Percentiles rank a stretch among this genome's conserved stretches.
phyloP scores from a whole-genome alignment of 2,797 vertebrate genomes.

The Hyperoplus immaculatus region DNA sequence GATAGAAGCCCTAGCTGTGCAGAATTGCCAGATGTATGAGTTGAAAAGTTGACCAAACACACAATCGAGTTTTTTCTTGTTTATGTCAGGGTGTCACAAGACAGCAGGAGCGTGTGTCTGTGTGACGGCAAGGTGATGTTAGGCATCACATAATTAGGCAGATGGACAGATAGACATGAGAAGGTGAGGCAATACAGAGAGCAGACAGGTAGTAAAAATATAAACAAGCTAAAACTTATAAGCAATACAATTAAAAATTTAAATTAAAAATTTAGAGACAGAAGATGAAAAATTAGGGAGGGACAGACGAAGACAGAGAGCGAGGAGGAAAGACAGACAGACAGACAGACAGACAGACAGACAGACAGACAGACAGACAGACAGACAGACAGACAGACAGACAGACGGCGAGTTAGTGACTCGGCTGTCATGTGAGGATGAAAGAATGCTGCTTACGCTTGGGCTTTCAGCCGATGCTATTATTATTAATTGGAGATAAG shows the following conservation, averaged over 20 bases:
- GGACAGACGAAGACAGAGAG: slow-evolving; percentile 25
- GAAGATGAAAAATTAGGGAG: background rate
- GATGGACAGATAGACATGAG: background rate
- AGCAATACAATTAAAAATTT: background rate
- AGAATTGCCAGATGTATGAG: slow-evolving; percentile 26
- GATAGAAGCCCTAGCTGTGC: slow-evolving; percentile 75
- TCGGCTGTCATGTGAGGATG: slow-evolving; percentile 80
- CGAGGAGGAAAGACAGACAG: slow-evolving; percentile 7
- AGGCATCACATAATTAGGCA: background rate
- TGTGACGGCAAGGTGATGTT: background rate
- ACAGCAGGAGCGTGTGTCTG: background rate
- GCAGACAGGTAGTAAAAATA: no score
- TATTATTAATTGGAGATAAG: slow-evolving; percentile 80
- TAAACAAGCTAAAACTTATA: no score
- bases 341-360: slow-evolving; percentile 9
- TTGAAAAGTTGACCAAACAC: slow-evolving; percentile 29
- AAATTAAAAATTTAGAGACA: background rate
- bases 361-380: background rate
- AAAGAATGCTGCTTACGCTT: slow-evolving; percentile 82
- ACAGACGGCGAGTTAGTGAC: slow-evolving; percentile 47
- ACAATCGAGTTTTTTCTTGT: slow-evolving; percentile 1
- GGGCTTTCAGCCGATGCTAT: slow-evolving; percentile 82
- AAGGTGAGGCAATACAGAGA: background rate
- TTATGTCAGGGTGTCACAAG: slow-evolving; percentile 2
- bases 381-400: slow-evolving; percentile 29